These are phyloP conservation scores for Drosophila trapezifrons DNA, from an alignment of 1,140 invertebrate genomes.

Conservation along the genomic window DNA sequence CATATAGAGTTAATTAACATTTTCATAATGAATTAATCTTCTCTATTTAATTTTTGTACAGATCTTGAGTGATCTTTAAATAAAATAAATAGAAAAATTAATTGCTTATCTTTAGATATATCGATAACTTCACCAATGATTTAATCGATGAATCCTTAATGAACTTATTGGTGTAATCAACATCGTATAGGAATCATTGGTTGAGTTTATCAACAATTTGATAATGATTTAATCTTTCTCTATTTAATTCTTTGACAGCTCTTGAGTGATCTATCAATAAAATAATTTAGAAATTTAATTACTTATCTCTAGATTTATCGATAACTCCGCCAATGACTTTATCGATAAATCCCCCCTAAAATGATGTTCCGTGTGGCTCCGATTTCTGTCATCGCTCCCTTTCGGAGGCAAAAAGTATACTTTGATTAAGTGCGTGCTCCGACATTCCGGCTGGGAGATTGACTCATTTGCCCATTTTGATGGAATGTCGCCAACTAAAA, in stretches of 20 bases:
- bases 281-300: neutral
- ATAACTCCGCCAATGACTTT: neutral
- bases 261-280: neutral
- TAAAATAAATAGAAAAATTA: too few species aligned
- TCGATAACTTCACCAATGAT: too few species aligned
- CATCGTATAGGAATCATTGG: too few species aligned
- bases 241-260: neutral
- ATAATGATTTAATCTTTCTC: too few species aligned
- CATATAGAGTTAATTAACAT: neutral
- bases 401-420: constrained; percentile 38
- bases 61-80: neutral
- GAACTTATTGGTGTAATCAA: too few species aligned
- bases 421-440: constrained; percentile 70
- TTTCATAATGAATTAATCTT: too few species aligned
- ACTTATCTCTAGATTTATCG: neutral
- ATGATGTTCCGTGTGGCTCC: neutral
- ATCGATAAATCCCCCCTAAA: neutral
- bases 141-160: neutral
- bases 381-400: neutral
- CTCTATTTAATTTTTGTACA: neutral
- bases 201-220: neutral
- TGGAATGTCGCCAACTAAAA: constrained; percentile 74
- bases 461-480: constrained; percentile 78
- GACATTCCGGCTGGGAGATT: constrained; percentile 45
- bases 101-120: too few species aligned